A percentile compares a stretch with the other conserved stretches of the same genome.
Conservation (phyloP, 92 coral and sea anemone genomes). For the Blastomussa wellsi region DNA sequence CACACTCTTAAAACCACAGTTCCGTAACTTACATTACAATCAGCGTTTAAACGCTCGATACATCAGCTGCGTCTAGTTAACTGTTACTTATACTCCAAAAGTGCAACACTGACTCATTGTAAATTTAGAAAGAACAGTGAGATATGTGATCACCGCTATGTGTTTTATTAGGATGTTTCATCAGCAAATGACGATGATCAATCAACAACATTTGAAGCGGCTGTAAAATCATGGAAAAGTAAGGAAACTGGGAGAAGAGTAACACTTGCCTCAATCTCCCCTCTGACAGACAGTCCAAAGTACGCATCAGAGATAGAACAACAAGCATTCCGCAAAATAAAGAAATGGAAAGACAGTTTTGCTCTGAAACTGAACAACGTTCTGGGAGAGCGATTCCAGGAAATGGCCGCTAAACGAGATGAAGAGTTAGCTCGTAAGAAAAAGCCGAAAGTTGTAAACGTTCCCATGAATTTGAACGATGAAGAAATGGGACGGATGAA, state of each 20-base stretch:
- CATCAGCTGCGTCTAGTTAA: too few species aligned
- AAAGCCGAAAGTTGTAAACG: conserved; percentile 43
- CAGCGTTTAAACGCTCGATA: too few species aligned
- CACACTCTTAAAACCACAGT: too few species aligned
- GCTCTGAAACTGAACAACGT: conserved; percentile 55
- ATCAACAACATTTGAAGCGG: conserved; percentile 29
- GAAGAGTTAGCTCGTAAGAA: conserved; percentile 22
- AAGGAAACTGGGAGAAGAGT: conserved; percentile 25
- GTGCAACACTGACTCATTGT: too few species aligned
- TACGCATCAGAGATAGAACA: conserved; percentile 66
- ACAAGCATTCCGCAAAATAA: conserved; percentile 56
- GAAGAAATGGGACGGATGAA: conserved; percentile 41
- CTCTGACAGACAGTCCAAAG: conserved; percentile 44
- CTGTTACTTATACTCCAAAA: too few species aligned
- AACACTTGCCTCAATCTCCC: conserved; percentile 37
- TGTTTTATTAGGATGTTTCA: not conserved
- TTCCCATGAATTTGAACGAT: conserved; percentile 52
- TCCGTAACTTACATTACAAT: too few species aligned
- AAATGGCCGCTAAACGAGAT: conserved; percentile 7
- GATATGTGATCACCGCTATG: not conserved
- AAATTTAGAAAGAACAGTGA: too few species aligned
- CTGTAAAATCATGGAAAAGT: conserved; percentile 17
- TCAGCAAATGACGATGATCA: conserved; percentile 4
- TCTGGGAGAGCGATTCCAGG: conserved; percentile 40
- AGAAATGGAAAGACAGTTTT: conserved; percentile 54